These are phyloP conservation scores for Crossocerus cetratus DNA, from an alignment of 2,888 invertebrate genomes.

Conservation along the genomic window DNA sequence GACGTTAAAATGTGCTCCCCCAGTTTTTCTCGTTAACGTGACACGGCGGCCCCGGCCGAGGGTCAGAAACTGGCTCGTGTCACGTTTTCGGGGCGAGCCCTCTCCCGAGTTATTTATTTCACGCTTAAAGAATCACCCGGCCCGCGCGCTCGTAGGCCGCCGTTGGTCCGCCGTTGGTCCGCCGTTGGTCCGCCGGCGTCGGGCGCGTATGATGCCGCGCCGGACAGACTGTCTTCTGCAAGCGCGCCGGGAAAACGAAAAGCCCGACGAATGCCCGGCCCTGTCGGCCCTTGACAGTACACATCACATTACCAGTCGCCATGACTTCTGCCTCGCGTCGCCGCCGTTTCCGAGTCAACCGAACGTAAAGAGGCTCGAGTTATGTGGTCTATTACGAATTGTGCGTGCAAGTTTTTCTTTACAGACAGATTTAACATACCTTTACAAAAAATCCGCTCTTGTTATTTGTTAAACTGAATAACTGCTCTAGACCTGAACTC, in stretches of 20 bases:
- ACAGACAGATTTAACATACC: too few relatives aligned
- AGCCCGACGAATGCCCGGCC: conserved; percentile 1
- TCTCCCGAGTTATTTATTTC: conserved; percentile 73
- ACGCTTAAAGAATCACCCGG: conserved; percentile 74
- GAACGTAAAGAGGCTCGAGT: too few relatives aligned
- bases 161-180: conserved; percentile 40
- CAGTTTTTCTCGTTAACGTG: conserved; percentile 70
- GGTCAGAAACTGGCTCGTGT: conserved; percentile 55
- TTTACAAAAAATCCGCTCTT: too few relatives aligned
- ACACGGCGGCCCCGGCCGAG: conserved; percentile 50
- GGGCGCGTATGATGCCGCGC: conserved; percentile 51
- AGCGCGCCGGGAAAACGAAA: conserved; percentile 46
- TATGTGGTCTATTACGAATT: too few relatives aligned
- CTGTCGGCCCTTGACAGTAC: too few relatives aligned
- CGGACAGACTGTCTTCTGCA: conserved; percentile 60
- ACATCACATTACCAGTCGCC: too few relatives aligned
- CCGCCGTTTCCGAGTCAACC: too few relatives aligned
- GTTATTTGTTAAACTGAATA: too few relatives aligned
- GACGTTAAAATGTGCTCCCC: conserved; percentile 76
- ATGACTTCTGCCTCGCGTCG: too few relatives aligned
- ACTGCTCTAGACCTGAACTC: too few relatives aligned
- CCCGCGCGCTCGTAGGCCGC: conserved; percentile 56
- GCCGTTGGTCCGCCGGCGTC: conserved; percentile 47
- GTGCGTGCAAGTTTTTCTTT: too few relatives aligned
- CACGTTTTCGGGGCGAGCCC: conserved; percentile 68